A percentile compares a stretch with the other conserved stretches of the same genome.
Conservation (phyloP, 2,113 vertebrate genomes). For the Pelecanus crispus region DNA sequence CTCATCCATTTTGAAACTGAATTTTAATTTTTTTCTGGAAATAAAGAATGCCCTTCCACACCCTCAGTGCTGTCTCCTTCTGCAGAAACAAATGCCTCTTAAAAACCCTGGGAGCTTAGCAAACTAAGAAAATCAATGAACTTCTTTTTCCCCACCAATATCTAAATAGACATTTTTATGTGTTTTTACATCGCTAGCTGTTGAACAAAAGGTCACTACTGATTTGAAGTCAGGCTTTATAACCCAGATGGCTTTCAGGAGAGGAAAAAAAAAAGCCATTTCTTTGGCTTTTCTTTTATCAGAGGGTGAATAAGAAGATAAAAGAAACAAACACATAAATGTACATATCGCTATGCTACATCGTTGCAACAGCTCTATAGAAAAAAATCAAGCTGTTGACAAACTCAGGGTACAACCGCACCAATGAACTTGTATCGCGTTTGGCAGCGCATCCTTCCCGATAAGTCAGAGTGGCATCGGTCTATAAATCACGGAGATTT, state of each 20-base stretch:
- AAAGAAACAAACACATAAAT: slow-evolving; percentile 17
- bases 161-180: slow-evolving; percentile 62
- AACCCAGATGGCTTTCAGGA: slow-evolving; percentile 52
- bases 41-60: background rate
- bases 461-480: slow-evolving; percentile 16
- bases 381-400: slow-evolving; percentile 16
- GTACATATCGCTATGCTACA: slow-evolving; percentile 8
- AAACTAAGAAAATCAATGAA: slow-evolving; percentile 56
- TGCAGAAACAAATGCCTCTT: slow-evolving; percentile 17
- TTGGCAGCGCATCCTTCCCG: background rate
- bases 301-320: slow-evolving; percentile 19
- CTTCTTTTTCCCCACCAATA: slow-evolving; percentile 12
- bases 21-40: background rate
- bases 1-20: background rate
- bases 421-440: background rate
- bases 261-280: background rate
- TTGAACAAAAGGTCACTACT: slow-evolving; percentile 66
- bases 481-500: slow-evolving; percentile 14
- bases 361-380: slow-evolving; percentile 19
- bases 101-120: background rate
- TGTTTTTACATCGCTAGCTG: slow-evolving; percentile 17
- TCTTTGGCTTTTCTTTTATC: slow-evolving; percentile 5
- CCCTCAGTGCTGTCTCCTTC: background rate
- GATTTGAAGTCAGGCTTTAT: slow-evolving; percentile 56
- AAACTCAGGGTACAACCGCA: slow-evolving; percentile 12